Base-by-base conservation (phyloP, 2,113 vertebrate species). In the Heterocephalus glaber region DNA sequence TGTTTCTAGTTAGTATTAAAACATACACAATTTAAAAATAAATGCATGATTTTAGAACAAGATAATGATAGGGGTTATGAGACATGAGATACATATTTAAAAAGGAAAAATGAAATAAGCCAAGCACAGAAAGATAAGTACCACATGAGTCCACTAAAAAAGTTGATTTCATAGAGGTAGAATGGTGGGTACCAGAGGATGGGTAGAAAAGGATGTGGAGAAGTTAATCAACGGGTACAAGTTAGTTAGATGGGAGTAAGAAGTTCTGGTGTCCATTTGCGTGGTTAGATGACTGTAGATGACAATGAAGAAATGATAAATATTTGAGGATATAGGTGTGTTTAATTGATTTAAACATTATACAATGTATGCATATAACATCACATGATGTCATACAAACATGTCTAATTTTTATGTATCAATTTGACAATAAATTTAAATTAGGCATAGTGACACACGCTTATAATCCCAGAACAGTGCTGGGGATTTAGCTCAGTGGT, bases 1-100 rank as follows among this genome's bases (percentile, higher is more conserved):
- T 82, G 26, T 82, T 95, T 92, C 80, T 94, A 80, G 72, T 58
- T 66, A 83, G 44, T 70, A 91, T 26, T 65, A 85, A 83, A 47
- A 61, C 17, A 72, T 5, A 61, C 6, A 56, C 2, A 74, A 33
- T 86, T 86, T 26, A 58, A 76, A 89, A 65, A 72, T 56, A 66
- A 91, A 86, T n/a, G 16, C 20, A 11, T 9, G 76, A 28, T 41
- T 80, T 35, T 41, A 54, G 28, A 70, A 35, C 19, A 28, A 90
- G 16, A 3, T 61, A 56, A 44, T 63, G 17, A 52, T 68, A 63
- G 44, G 12, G 63, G 12, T 74, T 80, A 89, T 41, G 3, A 30
- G 33, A 77, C 28, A 85, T 24, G 8, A 86, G 33, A 58, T 6
- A 79, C 16, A 47, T 35, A 79, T 60, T 60, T 76, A 8, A 84